A percentile compares a stretch with the other conserved stretches of the same genome.
Evolutionary conservation across 2,888 invertebrate genomes (phyloP).

Genomic region (Netelia fuscicornis): DNA sequence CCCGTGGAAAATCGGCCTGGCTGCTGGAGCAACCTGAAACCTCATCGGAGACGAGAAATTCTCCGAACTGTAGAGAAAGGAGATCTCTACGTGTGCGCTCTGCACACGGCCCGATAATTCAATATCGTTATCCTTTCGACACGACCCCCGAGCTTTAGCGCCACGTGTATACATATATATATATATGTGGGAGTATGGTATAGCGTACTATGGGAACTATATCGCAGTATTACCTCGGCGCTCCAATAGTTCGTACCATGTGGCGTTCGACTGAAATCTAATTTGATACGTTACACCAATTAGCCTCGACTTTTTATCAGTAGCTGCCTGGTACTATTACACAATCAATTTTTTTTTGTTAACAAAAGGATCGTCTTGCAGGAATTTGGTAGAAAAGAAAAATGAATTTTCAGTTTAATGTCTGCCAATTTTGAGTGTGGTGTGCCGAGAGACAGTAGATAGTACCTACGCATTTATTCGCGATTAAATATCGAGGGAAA

Average conservation of each 20-base stretch:
- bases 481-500: no score
- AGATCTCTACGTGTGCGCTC: slow-evolving; percentile 18
- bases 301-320: background rate
- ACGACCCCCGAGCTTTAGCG: slow-evolving; percentile 23
- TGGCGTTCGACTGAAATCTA: background rate
- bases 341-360: background rate
- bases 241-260: background rate
- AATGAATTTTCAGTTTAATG: no score
- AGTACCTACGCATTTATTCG: no score
- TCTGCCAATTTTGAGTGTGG: no score
- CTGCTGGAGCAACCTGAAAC: slow-evolving; percentile 35
- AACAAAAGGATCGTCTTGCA: no score
- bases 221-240: background rate
- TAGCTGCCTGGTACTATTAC: background rate
- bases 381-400: no score
- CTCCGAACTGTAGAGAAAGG: background rate
- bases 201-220: no score
- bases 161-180: background rate
- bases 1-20: slow-evolving; percentile 27
- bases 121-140: slow-evolving; percentile 60
- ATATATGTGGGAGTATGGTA: background rate
- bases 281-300: slow-evolving; percentile 12
- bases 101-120: slow-evolving; percentile 51
- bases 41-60: slow-evolving; percentile 22
- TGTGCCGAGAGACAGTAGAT: no score